Conservation (phyloP, 2,113 vertebrate species). For the Paraplagusia blochii region DNA sequence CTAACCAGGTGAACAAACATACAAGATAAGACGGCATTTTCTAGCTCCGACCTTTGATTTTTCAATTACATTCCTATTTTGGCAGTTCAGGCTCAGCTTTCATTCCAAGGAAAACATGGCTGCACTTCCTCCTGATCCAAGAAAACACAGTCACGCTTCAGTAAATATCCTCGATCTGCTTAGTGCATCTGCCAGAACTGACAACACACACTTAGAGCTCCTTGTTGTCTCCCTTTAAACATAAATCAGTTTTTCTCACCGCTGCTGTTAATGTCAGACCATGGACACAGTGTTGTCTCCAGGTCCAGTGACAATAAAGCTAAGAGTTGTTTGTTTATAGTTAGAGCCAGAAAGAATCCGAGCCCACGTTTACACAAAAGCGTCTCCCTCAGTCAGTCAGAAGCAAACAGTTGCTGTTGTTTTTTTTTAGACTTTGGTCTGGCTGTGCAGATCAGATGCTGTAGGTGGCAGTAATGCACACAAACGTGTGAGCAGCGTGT, state of each 20-base stretch:
- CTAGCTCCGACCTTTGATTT: slow-evolving; percentile 51
- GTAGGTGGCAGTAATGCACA: too few species aligned
- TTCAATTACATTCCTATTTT: slow-evolving; percentile 59
- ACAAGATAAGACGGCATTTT: slow-evolving; percentile 74
- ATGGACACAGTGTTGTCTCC: too few species aligned
- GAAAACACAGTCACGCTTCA: slow-evolving; percentile 57
- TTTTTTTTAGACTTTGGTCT: too few species aligned
- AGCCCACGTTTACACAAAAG: too few species aligned
- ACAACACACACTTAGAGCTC: slow-evolving; percentile 14
- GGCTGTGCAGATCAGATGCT: too few species aligned
- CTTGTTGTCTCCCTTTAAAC: slow-evolving; percentile 21
- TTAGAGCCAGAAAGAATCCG: too few species aligned
- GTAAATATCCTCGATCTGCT: slow-evolving; percentile 40
- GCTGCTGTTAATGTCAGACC: too few species aligned
- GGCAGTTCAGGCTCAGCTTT: slow-evolving; percentile 22
- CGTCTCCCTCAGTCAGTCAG: too few species aligned
- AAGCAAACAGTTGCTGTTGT: too few species aligned
- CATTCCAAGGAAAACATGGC: slow-evolving; percentile 61
- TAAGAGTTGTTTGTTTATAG: too few species aligned
- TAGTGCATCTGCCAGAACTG: slow-evolving; percentile 25
- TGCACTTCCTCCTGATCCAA: slow-evolving; percentile 55
- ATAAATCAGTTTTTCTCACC: slow-evolving; percentile 3
- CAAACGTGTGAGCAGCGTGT: too few species aligned
- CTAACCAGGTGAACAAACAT: slow-evolving; percentile 79
- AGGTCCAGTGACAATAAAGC: too few species aligned